phyloP scores from a whole-genome alignment of 2,888 invertebrate species.

The Tiliacea aurago region DNA sequence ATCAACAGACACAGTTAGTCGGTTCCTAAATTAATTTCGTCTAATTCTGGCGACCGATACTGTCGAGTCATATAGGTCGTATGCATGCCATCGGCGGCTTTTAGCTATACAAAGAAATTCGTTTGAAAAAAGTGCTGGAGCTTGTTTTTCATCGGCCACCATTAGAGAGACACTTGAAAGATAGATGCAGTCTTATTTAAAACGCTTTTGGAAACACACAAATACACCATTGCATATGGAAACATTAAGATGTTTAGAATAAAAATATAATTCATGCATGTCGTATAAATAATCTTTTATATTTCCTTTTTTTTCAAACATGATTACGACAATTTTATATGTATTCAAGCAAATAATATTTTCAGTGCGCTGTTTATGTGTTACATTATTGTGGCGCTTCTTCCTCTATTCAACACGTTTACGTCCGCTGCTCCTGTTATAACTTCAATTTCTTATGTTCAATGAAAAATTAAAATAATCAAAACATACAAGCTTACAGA shows the following conservation, averaged over 20 bases:
- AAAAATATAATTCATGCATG: slow-evolving; percentile 38
- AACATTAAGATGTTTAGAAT: slow-evolving; percentile 39
- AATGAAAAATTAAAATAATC: slow-evolving; percentile 85
- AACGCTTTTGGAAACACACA: slow-evolving; percentile 56
- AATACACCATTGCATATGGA: slow-evolving; percentile 40
- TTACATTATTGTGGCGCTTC: slow-evolving; percentile 62
- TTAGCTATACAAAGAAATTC: slow-evolving; percentile 74
- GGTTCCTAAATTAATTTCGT: slow-evolving; percentile 86
- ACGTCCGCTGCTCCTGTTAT: slow-evolving; percentile 72
- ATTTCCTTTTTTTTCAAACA: slow-evolving; percentile 62
- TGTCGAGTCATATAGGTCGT: slow-evolving; percentile 85
- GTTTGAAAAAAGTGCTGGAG: slow-evolving; percentile 74
- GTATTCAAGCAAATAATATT: slow-evolving; percentile 51
- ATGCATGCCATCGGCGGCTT: slow-evolving; percentile 83
- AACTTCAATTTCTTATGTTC: slow-evolving; percentile 77
- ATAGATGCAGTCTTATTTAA: slow-evolving; percentile 76
- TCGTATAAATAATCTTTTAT: slow-evolving; percentile 60
- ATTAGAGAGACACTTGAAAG: slow-evolving; percentile 88
- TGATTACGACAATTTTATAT: slow-evolving; percentile 65
- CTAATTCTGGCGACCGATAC: slow-evolving; percentile 81
- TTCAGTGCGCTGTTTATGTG: slow-evolving; percentile 56
- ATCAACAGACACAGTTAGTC: slow-evolving; percentile 75
- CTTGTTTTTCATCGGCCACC: slow-evolving; percentile 84
- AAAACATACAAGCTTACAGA: slow-evolving; percentile 84
- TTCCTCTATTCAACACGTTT: slow-evolving; percentile 58